Base-by-base conservation (phyloP, 2,113 vertebrate genomes). In the Pipra filicauda region DNA sequence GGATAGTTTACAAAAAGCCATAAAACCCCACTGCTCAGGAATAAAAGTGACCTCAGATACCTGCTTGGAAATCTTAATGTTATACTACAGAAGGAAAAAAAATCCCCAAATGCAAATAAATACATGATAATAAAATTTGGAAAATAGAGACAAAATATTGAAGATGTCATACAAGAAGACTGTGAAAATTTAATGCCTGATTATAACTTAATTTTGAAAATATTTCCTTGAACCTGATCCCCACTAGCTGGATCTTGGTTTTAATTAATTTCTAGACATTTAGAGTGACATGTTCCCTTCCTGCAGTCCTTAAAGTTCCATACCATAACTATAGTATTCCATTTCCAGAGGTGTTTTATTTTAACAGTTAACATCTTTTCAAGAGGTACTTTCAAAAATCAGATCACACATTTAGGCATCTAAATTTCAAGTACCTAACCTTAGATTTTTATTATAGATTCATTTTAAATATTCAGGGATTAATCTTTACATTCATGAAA, bases 11-110 rank as follows among this genome's bases (percentile, higher is more conserved):
- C 9, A 41, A 76, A 85, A 69, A 52, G 4, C 23, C 8, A 6
- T 11, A 13, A 51, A 62, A 67, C 2, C 54, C 28, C 13, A 35
- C 11, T 0, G 0, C 11, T 51, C 5, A 18, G 41, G 30, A 89
- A 9, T 19, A 46, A 58, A 1, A 1, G 4, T 6, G 9, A 73
- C 26, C 37, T n/a, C n/a, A 88, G 19, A 46, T 33, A 4, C 3
- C 28, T 72, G 8, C 35, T 71, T 57, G 30, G 43, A 86, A 91
- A 16, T 16, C 37, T 57, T 83, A 22, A 18, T 69, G 14, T 19
- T 13, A 7, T 19, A 24, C 7, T 41, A 24, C 6, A 62, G 24
- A 66, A 88, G 11, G 20, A 48, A 70, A 37, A 8, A 43, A 57
- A 33, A 15, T 33, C 14, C 8, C 37, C 17, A 3, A 41, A 76